phyloP scores from a whole-genome alignment of 1,140 invertebrate genomes.

The Dreissena polymorpha region DNA sequence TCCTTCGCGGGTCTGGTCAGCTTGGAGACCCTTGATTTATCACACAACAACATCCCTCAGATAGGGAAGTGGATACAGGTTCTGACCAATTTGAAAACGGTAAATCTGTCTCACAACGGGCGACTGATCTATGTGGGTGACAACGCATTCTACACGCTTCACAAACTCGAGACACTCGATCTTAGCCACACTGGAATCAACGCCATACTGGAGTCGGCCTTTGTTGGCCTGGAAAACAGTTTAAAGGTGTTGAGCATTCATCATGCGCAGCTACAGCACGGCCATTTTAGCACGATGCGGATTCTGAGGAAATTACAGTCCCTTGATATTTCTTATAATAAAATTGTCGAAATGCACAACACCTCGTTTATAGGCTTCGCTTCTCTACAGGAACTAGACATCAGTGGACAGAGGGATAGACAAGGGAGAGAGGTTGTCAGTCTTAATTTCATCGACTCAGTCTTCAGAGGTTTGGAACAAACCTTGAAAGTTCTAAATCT shows the following conservation, averaged over 20 bases:
- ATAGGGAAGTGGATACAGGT: constrained; percentile 14
- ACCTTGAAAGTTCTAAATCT: constrained; percentile 42
- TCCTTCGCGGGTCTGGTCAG: constrained; percentile 28
- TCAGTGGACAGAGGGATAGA: constrained; percentile 38
- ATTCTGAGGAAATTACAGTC: constrained; percentile 16
- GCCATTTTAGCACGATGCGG: constrained; percentile 42
- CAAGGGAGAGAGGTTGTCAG: neutral
- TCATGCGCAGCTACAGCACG: constrained; percentile 32
- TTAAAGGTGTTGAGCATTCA: constrained; percentile 22
- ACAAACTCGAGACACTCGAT: constrained; percentile 29
- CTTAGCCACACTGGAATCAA: constrained; percentile 38
- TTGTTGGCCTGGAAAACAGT: constrained; percentile 36
- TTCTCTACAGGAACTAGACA: constrained; percentile 43
- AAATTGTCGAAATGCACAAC: constrained; percentile 51
- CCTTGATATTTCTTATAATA: constrained; percentile 49
- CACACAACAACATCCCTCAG: constrained; percentile 31
- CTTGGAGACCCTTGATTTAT: constrained; percentile 42
- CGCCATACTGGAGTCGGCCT: constrained; percentile 35
- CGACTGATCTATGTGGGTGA: constrained; percentile 45
- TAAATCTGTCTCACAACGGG: constrained; percentile 47
- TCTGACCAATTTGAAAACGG: constrained; percentile 29
- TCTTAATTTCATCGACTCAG: constrained; percentile 43
- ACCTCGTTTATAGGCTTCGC: constrained; percentile 49
- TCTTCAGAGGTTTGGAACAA: constrained; percentile 45
- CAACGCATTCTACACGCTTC: constrained; percentile 33